phyloP scores from a whole-genome alignment of 1,140 invertebrate species.

The Acyrthosiphon pisum region DNA sequence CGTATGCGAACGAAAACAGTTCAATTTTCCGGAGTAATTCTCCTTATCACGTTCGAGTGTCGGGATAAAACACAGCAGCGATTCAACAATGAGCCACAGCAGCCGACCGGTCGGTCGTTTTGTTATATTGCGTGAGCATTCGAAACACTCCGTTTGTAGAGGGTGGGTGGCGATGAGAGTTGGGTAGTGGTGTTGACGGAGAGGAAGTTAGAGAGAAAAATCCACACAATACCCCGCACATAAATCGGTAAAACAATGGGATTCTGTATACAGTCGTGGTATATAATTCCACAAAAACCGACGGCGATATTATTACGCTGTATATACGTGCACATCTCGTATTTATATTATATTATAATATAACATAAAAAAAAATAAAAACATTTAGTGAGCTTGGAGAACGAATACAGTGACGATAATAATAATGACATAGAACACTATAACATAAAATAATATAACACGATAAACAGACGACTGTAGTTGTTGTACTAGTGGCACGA shows the following conservation, averaged over 20 bases:
- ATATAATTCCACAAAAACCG: neutral
- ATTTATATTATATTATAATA: neutral
- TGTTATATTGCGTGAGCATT: neutral
- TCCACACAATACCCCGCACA: neutral
- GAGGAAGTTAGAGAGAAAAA: neutral
- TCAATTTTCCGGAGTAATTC: conserved; percentile 39
- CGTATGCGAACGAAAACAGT: conserved; percentile 33
- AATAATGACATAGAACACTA: no score
- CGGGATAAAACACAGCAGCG: conserved; percentile 14
- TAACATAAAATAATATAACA: neutral
- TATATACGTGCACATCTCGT: neutral
- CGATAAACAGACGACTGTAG: neutral
- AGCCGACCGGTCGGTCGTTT: neutral
- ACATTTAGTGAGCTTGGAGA: neutral
- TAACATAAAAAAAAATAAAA: neutral
- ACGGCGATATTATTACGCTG: neutral
- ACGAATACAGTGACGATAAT: neutral
- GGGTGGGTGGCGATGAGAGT: no score
- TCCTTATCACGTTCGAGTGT: neutral
- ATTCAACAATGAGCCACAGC: conserved; percentile 41
- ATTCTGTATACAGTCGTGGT: neutral
- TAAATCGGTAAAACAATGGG: conserved; percentile 21
- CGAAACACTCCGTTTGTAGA: neutral
- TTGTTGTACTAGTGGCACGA: neutral
- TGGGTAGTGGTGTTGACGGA: neutral